Evolutionary conservation across 2,113 vertebrate genomes (phyloP).

Genomic region (Thryonomys swinderianus): DNA sequence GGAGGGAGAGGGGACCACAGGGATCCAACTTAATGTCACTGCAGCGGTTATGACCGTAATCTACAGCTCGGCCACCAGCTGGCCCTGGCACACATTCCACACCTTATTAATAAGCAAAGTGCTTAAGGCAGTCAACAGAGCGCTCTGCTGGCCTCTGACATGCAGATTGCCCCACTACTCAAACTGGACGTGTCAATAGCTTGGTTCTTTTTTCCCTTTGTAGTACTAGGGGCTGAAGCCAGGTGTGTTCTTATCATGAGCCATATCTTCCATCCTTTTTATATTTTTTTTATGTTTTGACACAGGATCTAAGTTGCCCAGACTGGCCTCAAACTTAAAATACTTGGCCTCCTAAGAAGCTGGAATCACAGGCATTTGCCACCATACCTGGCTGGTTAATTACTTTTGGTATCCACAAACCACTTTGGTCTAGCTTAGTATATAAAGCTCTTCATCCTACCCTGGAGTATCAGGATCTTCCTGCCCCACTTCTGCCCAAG

Average conservation of each 20-base stretch:
- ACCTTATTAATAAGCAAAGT: neutral
- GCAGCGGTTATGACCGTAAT: neutral
- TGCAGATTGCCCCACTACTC: neutral
- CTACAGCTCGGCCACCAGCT: neutral
- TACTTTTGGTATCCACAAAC: neutral
- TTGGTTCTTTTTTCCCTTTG: neutral
- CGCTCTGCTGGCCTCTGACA: neutral
- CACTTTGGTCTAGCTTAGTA: neutral
- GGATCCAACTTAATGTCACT: neutral
- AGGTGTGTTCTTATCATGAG: too few species aligned
- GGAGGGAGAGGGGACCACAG: neutral
- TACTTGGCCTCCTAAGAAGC: too few species aligned
- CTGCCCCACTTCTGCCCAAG: neutral
- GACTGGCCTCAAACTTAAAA: too few species aligned
- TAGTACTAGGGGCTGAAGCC: too few species aligned
- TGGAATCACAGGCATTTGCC: too few species aligned
- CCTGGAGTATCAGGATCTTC: neutral
- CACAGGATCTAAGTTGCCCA: too few species aligned
- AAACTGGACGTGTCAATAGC: neutral
- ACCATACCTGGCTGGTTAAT: neutral
- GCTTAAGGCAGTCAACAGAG: neutral
- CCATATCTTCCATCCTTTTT: too few species aligned
- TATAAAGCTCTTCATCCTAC: neutral
- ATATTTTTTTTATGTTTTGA: too few species aligned
- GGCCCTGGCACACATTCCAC: neutral